Base-by-base conservation (phyloP, 2,888 invertebrate genomes). In the Scaptomyza tumidula region DNA sequence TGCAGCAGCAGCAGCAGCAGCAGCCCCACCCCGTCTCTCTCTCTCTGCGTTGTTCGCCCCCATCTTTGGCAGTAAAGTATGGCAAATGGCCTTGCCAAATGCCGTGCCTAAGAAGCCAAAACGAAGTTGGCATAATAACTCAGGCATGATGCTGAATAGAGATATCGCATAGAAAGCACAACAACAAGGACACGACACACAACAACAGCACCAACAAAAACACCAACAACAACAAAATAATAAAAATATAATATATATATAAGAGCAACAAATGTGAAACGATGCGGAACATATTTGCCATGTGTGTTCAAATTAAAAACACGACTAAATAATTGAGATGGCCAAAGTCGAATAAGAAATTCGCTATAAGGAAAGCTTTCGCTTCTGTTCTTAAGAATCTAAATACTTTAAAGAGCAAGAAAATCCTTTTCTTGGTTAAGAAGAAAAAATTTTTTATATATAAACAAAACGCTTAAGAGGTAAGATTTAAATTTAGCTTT, bases 71-170 rank as follows among this genome's bases (percentile, higher is more conserved):
- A 79, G 41, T 72, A 76, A 83, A 78, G 68, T 69, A 83, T 83
- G 75, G 64, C 84, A 80, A 88, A 86, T 88, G 84, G 88, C 88
- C 84, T 83, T 86, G 86, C 78, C 86, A 85, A 85, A 80, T 88
- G 84, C 76, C 80, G 62, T 84, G 81, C 81, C 81, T 81, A 84
- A 86, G 78, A 75, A 86, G 75, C 71, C 81, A 86, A 78, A 86
- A 84, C 87, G 78, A 71, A 75, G 78, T 84, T 84, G 87, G 87
- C 81, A 87, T 87, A 85, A 82, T 87, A 82, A 87, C 85, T 87
- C 82, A 84, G 75, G 70, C 85, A 75, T 87, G 87, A 84, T 86
- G 75, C 74, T 76, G 72, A 75, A 76, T 71, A 67, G 72, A 86
- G 81, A 84, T 80, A 86, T 81, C 59, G 46, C 41, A 63, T 54